phyloP scores from a whole-genome alignment of 2,797 vertebrate genomes.

The Bradypus variegatus region DNA sequence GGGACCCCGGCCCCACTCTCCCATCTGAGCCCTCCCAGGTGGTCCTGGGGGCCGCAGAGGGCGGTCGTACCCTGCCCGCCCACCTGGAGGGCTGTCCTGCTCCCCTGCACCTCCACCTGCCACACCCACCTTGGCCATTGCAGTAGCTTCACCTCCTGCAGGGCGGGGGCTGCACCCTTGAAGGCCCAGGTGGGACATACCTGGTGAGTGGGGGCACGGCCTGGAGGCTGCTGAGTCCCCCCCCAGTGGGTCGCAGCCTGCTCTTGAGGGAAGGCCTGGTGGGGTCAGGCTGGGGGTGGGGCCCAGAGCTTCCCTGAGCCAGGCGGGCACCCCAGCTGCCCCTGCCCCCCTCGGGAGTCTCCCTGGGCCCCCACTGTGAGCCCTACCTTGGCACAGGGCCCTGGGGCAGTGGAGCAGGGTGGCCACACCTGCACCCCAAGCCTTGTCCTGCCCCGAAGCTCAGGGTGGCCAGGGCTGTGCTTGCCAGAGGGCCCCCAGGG shows the following conservation, averaged over 20 bases:
- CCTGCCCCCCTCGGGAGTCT: neutral
- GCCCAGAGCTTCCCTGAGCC: no score
- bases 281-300: neutral
- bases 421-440: neutral
- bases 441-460: neutral
- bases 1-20: neutral
- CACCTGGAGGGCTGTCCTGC: neutral
- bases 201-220: neutral
- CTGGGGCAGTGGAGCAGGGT: neutral
- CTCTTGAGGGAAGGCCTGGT: neutral
- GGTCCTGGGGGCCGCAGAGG: neutral
- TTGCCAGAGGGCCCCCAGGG: neutral
- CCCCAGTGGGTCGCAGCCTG: neutral
- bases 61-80: neutral
- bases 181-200: neutral
- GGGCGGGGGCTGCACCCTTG: neutral
- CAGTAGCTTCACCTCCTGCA: neutral
- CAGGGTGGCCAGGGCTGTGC: accelerated
- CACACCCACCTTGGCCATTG: no score
- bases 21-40: neutral
- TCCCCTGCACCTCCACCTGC: no score
- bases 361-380: neutral
- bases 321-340: no score
- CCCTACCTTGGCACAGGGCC: neutral
- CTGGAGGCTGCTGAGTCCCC: no score